Evolutionary conservation across 2,888 invertebrate genomes (phyloP).

Genomic region (Cotesia congregata): DNA sequence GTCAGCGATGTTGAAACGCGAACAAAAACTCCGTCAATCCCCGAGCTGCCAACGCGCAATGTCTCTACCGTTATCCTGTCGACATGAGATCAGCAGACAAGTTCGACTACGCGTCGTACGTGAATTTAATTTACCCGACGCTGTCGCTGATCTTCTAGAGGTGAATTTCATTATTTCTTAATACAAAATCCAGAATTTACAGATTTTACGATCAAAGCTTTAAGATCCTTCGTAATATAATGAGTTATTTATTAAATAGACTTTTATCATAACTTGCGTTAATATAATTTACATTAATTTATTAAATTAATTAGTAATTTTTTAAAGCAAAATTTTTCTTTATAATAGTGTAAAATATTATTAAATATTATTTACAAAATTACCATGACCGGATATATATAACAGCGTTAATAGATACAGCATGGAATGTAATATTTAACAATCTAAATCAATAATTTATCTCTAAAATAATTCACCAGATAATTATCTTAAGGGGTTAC

Average conservation of each 20-base stretch:
- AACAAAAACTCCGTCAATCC: constrained; percentile 84
- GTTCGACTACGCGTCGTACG: constrained; percentile 88
- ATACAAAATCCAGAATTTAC: background rate
- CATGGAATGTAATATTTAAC: background rate
- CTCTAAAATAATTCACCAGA: background rate
- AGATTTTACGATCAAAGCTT: no score
- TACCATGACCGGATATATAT: no score
- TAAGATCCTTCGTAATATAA: no score
- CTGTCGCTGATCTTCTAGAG: constrained; percentile 84
- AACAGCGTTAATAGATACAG: no score
- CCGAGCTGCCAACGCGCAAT: constrained; percentile 86
- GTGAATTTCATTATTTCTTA: constrained; percentile 55
- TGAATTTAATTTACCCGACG: constrained; percentile 94
- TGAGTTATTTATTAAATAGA: no score
- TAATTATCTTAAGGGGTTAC: no score
- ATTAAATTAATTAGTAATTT: no score
- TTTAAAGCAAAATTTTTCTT: no score
- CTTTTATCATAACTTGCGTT: no score
- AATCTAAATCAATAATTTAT: background rate
- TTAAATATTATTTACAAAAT: no score
- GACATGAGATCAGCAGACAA: constrained; percentile 82
- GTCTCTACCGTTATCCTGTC: constrained; percentile 81
- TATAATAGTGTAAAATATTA: no score
- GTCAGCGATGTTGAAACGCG: constrained; percentile 86
- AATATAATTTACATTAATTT: no score